phyloP scores from a whole-genome alignment of 2,113 vertebrate species.

The Gadus chalcogrammus region DNA sequence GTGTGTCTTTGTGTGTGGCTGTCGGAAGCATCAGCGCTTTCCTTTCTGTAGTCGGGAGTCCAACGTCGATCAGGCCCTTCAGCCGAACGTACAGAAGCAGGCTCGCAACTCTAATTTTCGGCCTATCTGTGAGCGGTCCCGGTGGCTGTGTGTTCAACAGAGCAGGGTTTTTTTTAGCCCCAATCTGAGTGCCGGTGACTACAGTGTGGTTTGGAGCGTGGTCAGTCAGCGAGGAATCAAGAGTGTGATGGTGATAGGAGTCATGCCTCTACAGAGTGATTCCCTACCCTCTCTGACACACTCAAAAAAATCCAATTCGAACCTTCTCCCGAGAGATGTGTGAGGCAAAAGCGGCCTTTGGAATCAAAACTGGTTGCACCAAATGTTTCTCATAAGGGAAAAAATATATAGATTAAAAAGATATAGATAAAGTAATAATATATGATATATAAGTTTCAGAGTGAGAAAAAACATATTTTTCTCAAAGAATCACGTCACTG shows the following conservation, averaged over 20 bases:
- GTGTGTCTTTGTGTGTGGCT: too few relatives aligned
- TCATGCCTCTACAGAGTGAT: slow-evolving; percentile 32
- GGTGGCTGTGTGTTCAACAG: background rate
- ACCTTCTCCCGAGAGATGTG: slow-evolving; percentile 32
- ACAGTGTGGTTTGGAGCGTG: background rate
- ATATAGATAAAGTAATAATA: too few relatives aligned
- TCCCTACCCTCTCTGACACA: slow-evolving; percentile 25
- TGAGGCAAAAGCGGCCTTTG: background rate
- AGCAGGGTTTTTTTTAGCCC: background rate
- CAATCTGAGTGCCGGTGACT: too few relatives aligned
- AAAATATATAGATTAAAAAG: slow-evolving; percentile 27
- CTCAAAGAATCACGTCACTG: too few relatives aligned
- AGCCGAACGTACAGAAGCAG: background rate
- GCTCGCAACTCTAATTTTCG: slow-evolving; percentile 1
- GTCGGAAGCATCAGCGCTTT: too few relatives aligned
- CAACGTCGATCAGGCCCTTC: background rate
- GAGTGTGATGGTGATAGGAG: slow-evolving; percentile 14
- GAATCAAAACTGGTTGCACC: slow-evolving; percentile 42
- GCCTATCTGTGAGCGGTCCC: slow-evolving; percentile 1
- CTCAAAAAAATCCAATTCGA: slow-evolving; percentile 49
- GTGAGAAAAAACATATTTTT: too few relatives aligned
- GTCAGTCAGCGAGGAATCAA: slow-evolving; percentile 18
- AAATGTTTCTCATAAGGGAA: slow-evolving; percentile 29
- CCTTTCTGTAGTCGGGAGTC: too few relatives aligned
- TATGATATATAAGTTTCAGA: too few relatives aligned